Conservation (phyloP, 2,888 invertebrate species). For the Oasisia sp. region DNA sequence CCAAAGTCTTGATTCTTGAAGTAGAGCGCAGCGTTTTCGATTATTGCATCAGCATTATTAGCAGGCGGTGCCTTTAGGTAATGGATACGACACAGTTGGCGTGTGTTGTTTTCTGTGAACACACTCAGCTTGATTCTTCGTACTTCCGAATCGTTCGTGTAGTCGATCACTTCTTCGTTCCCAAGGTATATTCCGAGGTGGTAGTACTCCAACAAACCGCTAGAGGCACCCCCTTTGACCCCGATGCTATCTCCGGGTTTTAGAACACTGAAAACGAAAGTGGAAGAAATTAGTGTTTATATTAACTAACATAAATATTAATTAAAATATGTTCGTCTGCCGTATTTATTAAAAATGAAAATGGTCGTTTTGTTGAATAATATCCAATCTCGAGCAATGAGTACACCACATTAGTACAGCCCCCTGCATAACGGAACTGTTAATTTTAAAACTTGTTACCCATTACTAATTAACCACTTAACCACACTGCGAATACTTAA, state of each 20-base stretch:
- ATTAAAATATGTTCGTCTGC: neutral
- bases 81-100: neutral
- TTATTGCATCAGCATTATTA: neutral
- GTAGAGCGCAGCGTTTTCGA: neutral
- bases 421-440: neutral
- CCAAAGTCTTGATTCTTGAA: neutral
- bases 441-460: neutral
- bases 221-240: neutral
- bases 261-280: neutral
- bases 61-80: neutral
- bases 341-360: neutral
- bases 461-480: neutral
- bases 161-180: neutral
- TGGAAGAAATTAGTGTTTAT: neutral
- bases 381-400: neutral
- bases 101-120: neutral
- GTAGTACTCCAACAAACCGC: neutral
- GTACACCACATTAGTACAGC: neutral
- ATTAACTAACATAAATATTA: neutral
- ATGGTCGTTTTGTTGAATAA: neutral
- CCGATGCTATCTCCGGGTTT: neutral
- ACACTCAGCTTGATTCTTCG: neutral
- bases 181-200: neutral
- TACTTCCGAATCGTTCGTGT: neutral
- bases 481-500: neutral